Conservation (phyloP, 2,888 invertebrate genomes). For the Mesochorus sp. region DNA sequence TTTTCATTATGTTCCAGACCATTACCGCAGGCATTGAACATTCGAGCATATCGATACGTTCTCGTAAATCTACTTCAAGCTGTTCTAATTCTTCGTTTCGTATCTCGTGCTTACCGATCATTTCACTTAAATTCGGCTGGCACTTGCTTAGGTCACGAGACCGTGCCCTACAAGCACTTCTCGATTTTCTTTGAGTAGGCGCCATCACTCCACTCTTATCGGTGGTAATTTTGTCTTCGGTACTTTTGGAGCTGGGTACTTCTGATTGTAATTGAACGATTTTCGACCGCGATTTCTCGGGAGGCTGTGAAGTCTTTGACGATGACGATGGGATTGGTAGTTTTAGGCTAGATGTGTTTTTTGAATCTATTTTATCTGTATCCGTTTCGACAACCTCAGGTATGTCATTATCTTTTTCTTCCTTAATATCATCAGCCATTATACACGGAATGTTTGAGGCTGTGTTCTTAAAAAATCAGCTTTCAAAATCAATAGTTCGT, state of each 20-base stretch:
- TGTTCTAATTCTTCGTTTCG: slow-evolving; percentile 83
- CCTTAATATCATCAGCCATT: slow-evolving; percentile 32
- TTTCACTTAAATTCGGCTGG: slow-evolving; percentile 72
- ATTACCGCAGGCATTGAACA: slow-evolving; percentile 86
- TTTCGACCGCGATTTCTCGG: not conserved
- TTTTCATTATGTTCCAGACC: slow-evolving; percentile 85
- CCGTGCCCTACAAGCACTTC: slow-evolving; percentile 32
- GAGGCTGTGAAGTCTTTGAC: not conserved
- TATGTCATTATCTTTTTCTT: not conserved
- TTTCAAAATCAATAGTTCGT: not conserved
- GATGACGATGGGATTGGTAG: not conserved
- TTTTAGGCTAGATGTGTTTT: not conserved
- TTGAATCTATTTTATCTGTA: not conserved
- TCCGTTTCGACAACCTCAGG: not conserved
- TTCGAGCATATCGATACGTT: slow-evolving; percentile 85
- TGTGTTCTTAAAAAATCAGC: slow-evolving; percentile 5
- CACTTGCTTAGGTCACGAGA: slow-evolving; percentile 57
- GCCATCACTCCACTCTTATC: not conserved
- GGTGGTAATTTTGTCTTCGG: not conserved
- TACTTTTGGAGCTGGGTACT: not conserved
- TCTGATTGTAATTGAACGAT: not conserved
- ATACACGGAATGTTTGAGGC: not conserved
- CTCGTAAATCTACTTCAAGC: slow-evolving; percentile 83
- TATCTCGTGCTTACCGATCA: slow-evolving; percentile 84
- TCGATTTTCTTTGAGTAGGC: slow-evolving; percentile 1